Evolutionary conservation across 1,140 invertebrate species (phyloP), one percentile per base, ranked within the genome.

Genomic region (Muscidifurax raptorellus): DNA sequence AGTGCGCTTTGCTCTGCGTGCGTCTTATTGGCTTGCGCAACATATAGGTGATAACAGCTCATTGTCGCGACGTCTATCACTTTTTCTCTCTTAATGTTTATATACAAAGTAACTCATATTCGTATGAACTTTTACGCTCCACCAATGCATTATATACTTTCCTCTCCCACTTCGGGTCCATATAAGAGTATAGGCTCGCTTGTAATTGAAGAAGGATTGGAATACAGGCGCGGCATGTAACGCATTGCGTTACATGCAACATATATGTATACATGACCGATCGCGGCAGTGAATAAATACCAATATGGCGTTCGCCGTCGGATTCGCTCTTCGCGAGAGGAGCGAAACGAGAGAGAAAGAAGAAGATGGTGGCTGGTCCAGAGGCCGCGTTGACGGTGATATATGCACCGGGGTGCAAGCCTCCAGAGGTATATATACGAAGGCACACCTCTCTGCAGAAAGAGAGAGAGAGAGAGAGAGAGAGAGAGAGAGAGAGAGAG

Each of bases 371-470:
- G 69, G 80, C 10, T 69, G 12, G 66, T 28, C 52, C 52, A 12
- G 36, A 87, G 36, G 84, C 78, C 87, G 88, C 88, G 90, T 88
- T 88, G 88, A 89, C 89, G 90, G 90, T 92, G 90, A 92, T 91
- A 91, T 90, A 92, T 91, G 88, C 89, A 75, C 76, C 80, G 27
- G 27, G 28, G 84, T 88, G 25, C 25, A 30, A 18, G 25, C 18
- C 52, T 22, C 22, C 22, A n/a, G 22, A 59, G 52, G 52, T 59
- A 18, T 47, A 47, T 47, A 47, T 15, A 47, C 15, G 15, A 28
- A 4, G 28, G 18, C 6, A 28, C 66, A 28, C 66, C 27, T 18
- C 25, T 28, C 15, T 2, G 27, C 52, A 18, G n/a, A 28, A 12
- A 27, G 67, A 10, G 66, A 80, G n/a, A n/a, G n/a, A n/a, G n/a